Percentiles rank a stretch among this genome's conserved stretches.
Evolutionary conservation across 2,888 invertebrate species (phyloP).

Genomic region (Perdita meconis): DNA sequence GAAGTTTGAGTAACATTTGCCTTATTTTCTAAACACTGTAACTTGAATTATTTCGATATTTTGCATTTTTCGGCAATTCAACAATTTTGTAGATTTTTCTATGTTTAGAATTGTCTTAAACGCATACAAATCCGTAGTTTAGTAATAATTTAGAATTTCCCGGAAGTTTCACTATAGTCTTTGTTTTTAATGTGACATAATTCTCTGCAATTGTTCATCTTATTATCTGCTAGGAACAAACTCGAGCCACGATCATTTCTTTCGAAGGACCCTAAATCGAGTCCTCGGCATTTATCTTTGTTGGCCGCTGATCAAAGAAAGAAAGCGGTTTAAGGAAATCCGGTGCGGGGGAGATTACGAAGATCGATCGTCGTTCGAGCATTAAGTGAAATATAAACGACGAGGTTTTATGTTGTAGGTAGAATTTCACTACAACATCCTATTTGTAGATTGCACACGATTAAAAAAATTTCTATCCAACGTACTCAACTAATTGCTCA

Average conservation of each 20-base stretch:
- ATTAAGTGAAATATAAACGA: slow-evolving; percentile 24
- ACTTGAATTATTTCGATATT: no score
- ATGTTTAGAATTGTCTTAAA: no score
- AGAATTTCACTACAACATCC: slow-evolving; percentile 10
- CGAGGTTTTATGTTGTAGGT: slow-evolving; percentile 14
- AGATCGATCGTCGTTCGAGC: slow-evolving; percentile 40
- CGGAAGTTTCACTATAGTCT: no score
- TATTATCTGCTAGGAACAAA: slow-evolving; percentile 14
- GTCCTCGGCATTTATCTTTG: slow-evolving; percentile 46
- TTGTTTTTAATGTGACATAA: no score
- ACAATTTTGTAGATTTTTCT: no score
- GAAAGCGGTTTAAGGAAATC: slow-evolving; percentile 48
- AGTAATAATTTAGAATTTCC: no score
- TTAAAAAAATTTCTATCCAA: not conserved
- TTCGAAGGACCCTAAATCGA: slow-evolving; percentile 23
- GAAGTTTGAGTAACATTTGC: no score
- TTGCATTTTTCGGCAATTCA: no score
- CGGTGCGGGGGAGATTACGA: slow-evolving; percentile 48
- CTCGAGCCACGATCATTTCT: slow-evolving; percentile 1
- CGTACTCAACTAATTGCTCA: no score
- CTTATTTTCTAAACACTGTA: no score
- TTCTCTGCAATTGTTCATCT: not conserved
- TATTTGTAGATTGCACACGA: not conserved
- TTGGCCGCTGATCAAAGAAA: slow-evolving; percentile 40
- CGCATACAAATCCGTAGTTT: no score